Percentiles rank a stretch among this genome's conserved stretches.
Evolutionary conservation across 2,888 invertebrate genomes (phyloP).

Genomic region (Lepas anatifera): DNA sequence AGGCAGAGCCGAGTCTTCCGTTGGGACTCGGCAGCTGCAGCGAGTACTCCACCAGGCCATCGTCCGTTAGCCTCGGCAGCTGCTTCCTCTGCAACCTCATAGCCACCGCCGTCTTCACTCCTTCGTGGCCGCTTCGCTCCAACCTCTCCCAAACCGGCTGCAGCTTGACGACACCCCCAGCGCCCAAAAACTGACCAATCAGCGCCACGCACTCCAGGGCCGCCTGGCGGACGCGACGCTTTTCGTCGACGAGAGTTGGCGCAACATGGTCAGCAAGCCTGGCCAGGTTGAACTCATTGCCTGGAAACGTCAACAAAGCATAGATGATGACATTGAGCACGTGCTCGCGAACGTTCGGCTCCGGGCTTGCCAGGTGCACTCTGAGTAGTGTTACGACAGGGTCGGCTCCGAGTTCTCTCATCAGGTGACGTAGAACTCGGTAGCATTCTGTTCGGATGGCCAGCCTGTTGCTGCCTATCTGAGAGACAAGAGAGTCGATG

Average conservation of each 20-base stretch:
- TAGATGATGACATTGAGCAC: constrained; percentile 62
- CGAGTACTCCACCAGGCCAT: constrained; percentile 62
- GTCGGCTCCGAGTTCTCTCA: constrained; percentile 41
- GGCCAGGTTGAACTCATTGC: constrained; percentile 52
- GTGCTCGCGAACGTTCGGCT: constrained; percentile 53
- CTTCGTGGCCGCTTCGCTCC: constrained; percentile 34
- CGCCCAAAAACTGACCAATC: constrained; percentile 55
- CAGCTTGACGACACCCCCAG: constrained; percentile 44
- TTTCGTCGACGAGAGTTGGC: constrained; percentile 45
- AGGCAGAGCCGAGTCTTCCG: constrained; percentile 26
- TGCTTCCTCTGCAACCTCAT: constrained; percentile 59
- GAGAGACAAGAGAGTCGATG: constrained; percentile 35
- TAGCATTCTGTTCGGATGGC: constrained; percentile 40
- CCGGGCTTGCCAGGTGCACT: constrained; percentile 38
- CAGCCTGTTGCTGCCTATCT: constrained; percentile 40
- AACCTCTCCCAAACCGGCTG: constrained; percentile 37
- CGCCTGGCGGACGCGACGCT: constrained; percentile 60
- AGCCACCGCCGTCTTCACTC: constrained; percentile 51
- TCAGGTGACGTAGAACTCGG: constrained; percentile 39
- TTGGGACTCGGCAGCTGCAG: constrained; percentile 41
- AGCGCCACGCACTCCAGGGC: constrained; percentile 66
- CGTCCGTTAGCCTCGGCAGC: constrained; percentile 53
- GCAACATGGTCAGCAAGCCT: constrained; percentile 37
- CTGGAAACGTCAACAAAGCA: constrained; percentile 62
- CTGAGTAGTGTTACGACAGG: constrained; percentile 42